Evolutionary conservation across 2,113 vertebrate genomes (phyloP).

Genomic region (Heterotis niloticus): DNA sequence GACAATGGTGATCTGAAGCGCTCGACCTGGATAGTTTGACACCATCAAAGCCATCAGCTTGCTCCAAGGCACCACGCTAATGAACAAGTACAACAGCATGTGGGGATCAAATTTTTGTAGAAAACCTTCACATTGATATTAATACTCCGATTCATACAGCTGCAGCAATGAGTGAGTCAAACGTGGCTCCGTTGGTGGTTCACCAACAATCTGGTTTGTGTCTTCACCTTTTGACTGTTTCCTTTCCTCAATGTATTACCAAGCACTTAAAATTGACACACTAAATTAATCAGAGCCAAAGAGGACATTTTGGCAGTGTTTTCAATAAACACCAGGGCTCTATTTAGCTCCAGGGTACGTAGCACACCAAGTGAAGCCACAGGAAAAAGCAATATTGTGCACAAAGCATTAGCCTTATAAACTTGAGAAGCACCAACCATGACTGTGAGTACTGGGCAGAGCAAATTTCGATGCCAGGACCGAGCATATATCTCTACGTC

Average conservation of each 20-base stretch:
- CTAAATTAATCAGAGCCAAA: background rate
- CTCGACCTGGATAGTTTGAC: no score
- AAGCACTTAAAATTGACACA: background rate
- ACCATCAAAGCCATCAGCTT: background rate
- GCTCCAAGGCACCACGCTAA: background rate
- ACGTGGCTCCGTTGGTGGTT: background rate
- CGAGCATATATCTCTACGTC: no score
- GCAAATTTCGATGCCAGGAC: no score
- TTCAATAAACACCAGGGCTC: slow-evolving; percentile 9
- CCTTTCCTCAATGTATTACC: background rate
- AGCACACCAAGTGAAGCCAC: background rate
- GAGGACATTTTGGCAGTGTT: background rate
- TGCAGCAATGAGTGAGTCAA: background rate
- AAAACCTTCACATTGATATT: no score
- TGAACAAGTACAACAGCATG: background rate
- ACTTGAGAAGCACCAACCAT: background rate
- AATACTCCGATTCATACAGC: no score
- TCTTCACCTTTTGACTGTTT: background rate
- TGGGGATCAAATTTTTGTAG: background rate
- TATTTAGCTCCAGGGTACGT: background rate
- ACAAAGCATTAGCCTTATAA: no score
- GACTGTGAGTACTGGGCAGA: background rate
- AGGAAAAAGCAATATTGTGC: background rate
- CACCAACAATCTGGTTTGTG: no score
- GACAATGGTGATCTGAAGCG: no score